A percentile compares a stretch with the other conserved stretches of the same genome.
These are phyloP conservation scores for Pollenia labialis DNA, from an alignment of 2,888 invertebrate genomes.

Conservation along the genomic window DNA sequence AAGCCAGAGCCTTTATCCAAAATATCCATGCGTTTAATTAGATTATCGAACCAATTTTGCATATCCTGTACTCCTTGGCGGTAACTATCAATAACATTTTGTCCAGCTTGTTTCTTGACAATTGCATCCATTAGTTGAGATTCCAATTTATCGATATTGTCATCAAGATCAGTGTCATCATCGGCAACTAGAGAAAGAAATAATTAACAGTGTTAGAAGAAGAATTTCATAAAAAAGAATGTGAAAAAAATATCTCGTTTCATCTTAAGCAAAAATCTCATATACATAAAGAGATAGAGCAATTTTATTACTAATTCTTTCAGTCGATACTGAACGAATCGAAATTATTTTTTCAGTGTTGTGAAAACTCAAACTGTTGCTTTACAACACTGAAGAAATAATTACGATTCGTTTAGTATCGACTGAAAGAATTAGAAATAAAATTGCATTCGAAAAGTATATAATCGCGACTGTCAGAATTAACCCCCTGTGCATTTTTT, in stretches of 20 bases:
- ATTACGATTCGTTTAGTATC: no score
- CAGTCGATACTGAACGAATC: no score
- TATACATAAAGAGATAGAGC: no score
- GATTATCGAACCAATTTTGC: constrained; percentile 92
- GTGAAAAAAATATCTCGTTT: neutral
- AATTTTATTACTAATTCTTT: no score
- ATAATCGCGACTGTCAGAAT: no score
- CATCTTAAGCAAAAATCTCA: neutral
- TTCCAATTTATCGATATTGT: constrained; percentile 89
- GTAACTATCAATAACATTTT: constrained; percentile 91
- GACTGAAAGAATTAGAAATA: no score
- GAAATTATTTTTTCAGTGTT: no score
- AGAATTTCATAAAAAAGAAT: neutral
- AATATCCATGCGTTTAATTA: constrained; percentile 91
- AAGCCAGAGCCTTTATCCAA: constrained; percentile 93
- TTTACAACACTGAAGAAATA: no score
- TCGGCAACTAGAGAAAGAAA: constrained; percentile 81
- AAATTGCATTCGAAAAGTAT: no score
- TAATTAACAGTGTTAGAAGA: no score
- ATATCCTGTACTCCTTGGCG: constrained; percentile 90
- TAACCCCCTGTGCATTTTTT: no score
- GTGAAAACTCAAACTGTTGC: no score
- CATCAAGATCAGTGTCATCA: constrained; percentile 89
- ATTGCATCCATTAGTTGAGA: constrained; percentile 89
- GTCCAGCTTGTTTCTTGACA: constrained; percentile 90